These are phyloP conservation scores for Psittacus erithacus DNA, from an alignment of 2,113 vertebrate genomes.

Conservation along the genomic window DNA sequence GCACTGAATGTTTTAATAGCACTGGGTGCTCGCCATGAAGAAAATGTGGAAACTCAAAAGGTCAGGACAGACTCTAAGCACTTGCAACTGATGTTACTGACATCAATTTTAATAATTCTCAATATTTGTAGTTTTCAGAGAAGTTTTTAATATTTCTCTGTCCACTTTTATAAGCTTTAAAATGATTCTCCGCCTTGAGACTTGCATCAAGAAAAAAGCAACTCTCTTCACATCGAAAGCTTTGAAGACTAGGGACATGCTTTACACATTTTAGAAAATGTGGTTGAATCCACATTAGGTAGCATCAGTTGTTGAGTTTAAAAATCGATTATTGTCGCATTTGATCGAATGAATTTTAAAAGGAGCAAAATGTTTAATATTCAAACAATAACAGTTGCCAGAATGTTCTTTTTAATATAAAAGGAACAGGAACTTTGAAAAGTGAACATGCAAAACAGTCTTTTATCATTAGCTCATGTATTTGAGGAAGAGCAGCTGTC, in stretches of 20 bases:
- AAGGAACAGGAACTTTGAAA: slow-evolving; percentile 78
- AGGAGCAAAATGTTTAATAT: slow-evolving; percentile 77
- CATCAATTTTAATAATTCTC: slow-evolving; percentile 80
- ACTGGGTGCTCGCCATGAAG: slow-evolving; percentile 79
- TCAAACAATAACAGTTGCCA: slow-evolving; percentile 77
- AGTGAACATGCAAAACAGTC: slow-evolving; percentile 77
- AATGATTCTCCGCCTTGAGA: slow-evolving; percentile 80
- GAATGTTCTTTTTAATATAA: slow-evolving; percentile 80
- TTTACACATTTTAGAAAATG: slow-evolving; percentile 69
- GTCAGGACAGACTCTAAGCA: slow-evolving; percentile 75
- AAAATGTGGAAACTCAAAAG: slow-evolving; percentile 74
- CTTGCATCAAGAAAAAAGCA: slow-evolving; percentile 79
- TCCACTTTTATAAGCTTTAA: slow-evolving; percentile 86
- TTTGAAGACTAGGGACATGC: slow-evolving; percentile 75
- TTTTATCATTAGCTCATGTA: slow-evolving; percentile 87
- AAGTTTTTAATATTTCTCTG: slow-evolving; percentile 83
- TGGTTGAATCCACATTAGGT: slow-evolving; percentile 63
- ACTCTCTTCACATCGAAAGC: slow-evolving; percentile 77
- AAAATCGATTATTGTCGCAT: slow-evolving; percentile 71
- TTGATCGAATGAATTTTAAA: slow-evolving; percentile 76
- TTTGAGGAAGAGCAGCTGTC: slow-evolving; percentile 87
- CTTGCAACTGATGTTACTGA: slow-evolving; percentile 78
- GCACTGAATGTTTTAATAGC: slow-evolving; percentile 81
- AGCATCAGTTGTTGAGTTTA: slow-evolving; percentile 78
- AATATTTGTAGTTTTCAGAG: slow-evolving; percentile 81